phyloP scores from a whole-genome alignment of 1,140 invertebrate species.

The Orchesella cincta region DNA sequence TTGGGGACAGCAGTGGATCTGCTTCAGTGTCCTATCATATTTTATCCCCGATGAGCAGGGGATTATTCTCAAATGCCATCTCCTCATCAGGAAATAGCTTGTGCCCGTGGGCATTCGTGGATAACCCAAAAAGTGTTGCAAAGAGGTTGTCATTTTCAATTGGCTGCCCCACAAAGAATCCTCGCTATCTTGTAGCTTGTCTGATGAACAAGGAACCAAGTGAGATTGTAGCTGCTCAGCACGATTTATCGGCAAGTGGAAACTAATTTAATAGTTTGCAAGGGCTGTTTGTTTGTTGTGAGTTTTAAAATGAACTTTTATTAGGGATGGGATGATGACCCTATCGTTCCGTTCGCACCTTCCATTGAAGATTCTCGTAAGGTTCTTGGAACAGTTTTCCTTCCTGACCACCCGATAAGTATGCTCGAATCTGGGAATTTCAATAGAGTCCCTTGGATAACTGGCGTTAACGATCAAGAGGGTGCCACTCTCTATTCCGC shows the following conservation, averaged over 20 bases:
- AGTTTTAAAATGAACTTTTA: neutral
- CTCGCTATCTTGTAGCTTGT: constrained; percentile 35
- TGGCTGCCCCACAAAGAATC: constrained; percentile 35
- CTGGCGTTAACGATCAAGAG: constrained; percentile 35
- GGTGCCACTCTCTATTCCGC: constrained; percentile 39
- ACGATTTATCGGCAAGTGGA: constrained; percentile 28
- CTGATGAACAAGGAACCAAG: constrained; percentile 40
- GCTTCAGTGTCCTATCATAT: constrained; percentile 42
- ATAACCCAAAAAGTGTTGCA: constrained; percentile 36
- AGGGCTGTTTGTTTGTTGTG: neutral
- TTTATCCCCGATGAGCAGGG: constrained; percentile 32
- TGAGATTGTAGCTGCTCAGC: constrained; percentile 39
- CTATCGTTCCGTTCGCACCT: constrained; percentile 32
- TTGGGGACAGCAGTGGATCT: constrained; percentile 39
- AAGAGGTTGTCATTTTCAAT: constrained; percentile 31
- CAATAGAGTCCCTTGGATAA: constrained; percentile 37
- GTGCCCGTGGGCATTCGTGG: constrained; percentile 35
- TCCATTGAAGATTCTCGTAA: constrained; percentile 31
- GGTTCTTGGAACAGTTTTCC: constrained; percentile 21
- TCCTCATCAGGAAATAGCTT: constrained; percentile 30
- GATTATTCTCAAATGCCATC: constrained; percentile 33
- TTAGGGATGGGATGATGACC: constrained; percentile 40
- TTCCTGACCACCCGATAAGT: constrained; percentile 32
- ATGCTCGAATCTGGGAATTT: constrained; percentile 24
- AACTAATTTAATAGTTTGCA: neutral